Evolutionary conservation across 2,888 invertebrate species (phyloP).

Genomic region (Tenthredo notha): DNA sequence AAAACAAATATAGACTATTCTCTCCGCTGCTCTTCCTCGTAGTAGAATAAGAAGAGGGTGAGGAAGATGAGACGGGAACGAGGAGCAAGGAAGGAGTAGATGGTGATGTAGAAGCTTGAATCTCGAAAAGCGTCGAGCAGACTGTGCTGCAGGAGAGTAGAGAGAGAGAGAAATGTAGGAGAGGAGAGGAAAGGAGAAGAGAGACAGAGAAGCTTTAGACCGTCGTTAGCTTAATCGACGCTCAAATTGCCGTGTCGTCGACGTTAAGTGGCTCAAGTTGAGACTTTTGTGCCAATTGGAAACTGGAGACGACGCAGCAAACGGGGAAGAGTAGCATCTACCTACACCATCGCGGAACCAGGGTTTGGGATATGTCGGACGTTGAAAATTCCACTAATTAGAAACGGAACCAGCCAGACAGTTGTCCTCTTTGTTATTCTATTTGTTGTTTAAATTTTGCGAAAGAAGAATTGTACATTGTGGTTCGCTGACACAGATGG

Average conservation of each 20-base stretch:
- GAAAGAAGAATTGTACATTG: neutral
- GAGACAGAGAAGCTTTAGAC: constrained; percentile 11
- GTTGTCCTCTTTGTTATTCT: neutral
- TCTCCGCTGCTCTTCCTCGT: constrained; percentile 14
- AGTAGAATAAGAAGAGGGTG: constrained; percentile 1
- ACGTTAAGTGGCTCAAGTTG: constrained; percentile 47
- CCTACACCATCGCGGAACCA: neutral
- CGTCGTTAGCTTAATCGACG: constrained; percentile 49
- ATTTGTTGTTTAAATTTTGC: neutral
- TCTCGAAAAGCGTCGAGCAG: neutral
- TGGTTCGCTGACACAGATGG: neutral
- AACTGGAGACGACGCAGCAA: constrained; percentile 39
- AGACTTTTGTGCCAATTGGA: constrained; percentile 50
- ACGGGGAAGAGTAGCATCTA: neutral
- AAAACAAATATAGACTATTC: constrained; percentile 35
- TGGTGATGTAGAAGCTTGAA: constrained; percentile 22
- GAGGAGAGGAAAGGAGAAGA: neutral
- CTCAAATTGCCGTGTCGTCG: constrained; percentile 45
- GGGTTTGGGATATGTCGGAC: neutral
- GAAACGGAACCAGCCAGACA: constrained; percentile 15
- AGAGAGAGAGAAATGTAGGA: neutral
- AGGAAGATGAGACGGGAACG: neutral
- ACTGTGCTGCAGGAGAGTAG: neutral
- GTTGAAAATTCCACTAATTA: constrained; percentile 36
- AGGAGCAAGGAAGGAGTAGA: neutral